phyloP scores from a whole-genome alignment of 2,888 invertebrate genomes.

The Serripes groenlandicus region DNA sequence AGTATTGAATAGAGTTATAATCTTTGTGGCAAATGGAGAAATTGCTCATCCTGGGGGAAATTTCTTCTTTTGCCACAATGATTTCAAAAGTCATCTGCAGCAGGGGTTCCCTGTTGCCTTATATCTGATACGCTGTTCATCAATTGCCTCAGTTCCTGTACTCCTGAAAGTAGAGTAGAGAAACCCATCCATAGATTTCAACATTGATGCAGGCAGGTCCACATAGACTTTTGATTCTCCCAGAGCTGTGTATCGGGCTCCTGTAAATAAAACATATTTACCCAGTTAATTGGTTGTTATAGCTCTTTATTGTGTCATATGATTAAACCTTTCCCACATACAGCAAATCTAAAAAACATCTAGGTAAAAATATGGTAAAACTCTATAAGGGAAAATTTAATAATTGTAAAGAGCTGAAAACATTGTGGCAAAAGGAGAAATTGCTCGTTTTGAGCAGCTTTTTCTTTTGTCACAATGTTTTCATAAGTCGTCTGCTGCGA shows the following conservation, averaged over 20 bases:
- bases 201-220: constrained; percentile 60
- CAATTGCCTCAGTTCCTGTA: constrained; percentile 63
- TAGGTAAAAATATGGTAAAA: too few species aligned
- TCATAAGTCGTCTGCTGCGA: too few species aligned
- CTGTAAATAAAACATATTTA: constrained; percentile 37
- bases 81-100: not conserved
- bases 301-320: too few species aligned
- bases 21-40: not conserved
- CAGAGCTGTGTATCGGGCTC: constrained; percentile 55
- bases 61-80: constrained; percentile 14
- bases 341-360: not conserved
- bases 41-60: not conserved
- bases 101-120: constrained; percentile 52
- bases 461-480: too few species aligned
- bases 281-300: too few species aligned
- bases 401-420: too few species aligned
- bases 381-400: too few species aligned
- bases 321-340: not conserved
- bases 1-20: not conserved
- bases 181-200: constrained; percentile 72
- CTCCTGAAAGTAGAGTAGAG: constrained; percentile 63
- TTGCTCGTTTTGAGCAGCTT: too few species aligned
- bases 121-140: constrained; percentile 69
- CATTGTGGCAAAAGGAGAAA: too few species aligned
- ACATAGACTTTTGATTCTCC: constrained; percentile 65